Percentiles rank a stretch among this genome's conserved stretches.
Evolutionary conservation across 2,888 invertebrate genomes (phyloP).

Genomic region (Anorthoa munda): DNA sequence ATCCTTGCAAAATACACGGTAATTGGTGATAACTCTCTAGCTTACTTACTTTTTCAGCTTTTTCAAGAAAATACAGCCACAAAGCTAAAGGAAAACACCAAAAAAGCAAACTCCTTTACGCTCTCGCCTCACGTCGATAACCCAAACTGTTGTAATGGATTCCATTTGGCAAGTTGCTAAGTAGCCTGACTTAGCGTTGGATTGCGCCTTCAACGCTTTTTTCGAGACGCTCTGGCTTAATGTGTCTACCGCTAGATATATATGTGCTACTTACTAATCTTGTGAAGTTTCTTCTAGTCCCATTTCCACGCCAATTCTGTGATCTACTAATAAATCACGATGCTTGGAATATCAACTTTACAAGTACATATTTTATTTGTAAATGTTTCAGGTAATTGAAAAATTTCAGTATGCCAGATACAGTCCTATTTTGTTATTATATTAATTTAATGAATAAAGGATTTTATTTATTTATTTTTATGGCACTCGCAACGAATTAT

Average conservation of each 20-base stretch:
- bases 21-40: background rate
- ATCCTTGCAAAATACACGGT: background rate
- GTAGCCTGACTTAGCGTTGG: constrained; percentile 71
- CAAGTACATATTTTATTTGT: background rate
- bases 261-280: constrained; percentile 51
- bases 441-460: no score
- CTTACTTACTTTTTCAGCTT: background rate
- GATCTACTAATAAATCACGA: constrained; percentile 1
- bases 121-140: constrained; percentile 67
- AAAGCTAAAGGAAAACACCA: constrained; percentile 23
- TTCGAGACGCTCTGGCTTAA: constrained; percentile 54
- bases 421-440: background rate
- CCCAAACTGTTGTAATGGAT: constrained; percentile 71
- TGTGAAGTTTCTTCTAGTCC: constrained; percentile 20
- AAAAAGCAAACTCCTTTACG: constrained; percentile 49
- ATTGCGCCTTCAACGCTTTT: constrained; percentile 60
- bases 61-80: constrained; percentile 11
- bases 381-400: background rate
- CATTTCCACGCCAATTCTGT: constrained; percentile 14
- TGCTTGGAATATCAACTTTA: no score
- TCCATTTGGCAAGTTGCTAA: constrained; percentile 77
- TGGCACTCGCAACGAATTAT: no score
- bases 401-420: background rate
- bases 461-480: no score
- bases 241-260: constrained; percentile 55